Percentiles rank a stretch among this genome's conserved stretches.
These are phyloP conservation scores for Helleia helle DNA, from an alignment of 2,888 invertebrate species.

Conservation along the genomic window DNA sequence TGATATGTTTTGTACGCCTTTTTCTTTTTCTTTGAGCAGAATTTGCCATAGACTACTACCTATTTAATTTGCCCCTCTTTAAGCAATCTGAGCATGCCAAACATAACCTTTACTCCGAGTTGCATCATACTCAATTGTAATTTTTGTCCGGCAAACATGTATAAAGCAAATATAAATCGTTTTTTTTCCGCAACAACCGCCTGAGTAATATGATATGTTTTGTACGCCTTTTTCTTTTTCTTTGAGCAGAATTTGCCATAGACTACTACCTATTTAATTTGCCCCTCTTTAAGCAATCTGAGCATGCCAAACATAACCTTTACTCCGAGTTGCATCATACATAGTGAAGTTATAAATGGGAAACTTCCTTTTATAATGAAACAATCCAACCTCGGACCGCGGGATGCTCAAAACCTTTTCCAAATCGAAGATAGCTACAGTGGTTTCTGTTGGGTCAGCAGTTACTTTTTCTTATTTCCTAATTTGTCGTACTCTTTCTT, in stretches of 20 bases:
- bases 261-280: too few species aligned
- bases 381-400: not conserved
- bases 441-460: not conserved
- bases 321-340: not conserved
- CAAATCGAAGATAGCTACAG: slow-evolving; percentile 7
- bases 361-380: slow-evolving; percentile 4
- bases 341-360: slow-evolving; percentile 5
- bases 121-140: not conserved
- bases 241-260: not conserved
- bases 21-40: not conserved
- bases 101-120: not conserved
- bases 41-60: too few species aligned
- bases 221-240: not conserved
- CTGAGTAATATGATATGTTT: not conserved
- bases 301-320: not conserved
- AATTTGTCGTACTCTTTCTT: not conserved
- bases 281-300: too few species aligned
- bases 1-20: not conserved
- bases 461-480: slow-evolving; percentile 2
- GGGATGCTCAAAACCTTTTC: slow-evolving; percentile 4
- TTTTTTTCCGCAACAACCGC: not conserved
- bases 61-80: too few species aligned
- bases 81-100: too few species aligned
- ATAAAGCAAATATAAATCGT: slow-evolving; percentile 2
- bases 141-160: not conserved